Evolutionary conservation across 2,797 vertebrate genomes (phyloP).

Genomic region (Dermochelys coriacea): DNA sequence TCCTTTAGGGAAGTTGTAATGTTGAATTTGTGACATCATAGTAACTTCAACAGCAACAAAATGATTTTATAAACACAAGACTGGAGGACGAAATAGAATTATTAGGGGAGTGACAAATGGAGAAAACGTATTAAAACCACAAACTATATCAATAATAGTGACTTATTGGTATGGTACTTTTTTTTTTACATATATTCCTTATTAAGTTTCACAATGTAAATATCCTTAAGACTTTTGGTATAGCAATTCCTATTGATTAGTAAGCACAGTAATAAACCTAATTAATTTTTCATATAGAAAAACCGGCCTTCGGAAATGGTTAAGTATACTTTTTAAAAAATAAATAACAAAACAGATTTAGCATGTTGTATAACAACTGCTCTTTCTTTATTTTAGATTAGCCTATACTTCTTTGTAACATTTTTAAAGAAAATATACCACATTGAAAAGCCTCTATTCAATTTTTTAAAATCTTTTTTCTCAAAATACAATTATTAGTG

Average conservation of each 20-base stretch:
- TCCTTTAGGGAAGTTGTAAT: accelerated
- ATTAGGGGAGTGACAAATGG: accelerated
- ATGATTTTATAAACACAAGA: accelerated
- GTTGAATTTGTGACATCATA: accelerated
- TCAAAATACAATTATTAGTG: background rate
- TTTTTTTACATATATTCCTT: background rate
- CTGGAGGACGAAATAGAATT: accelerated
- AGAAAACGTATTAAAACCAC: background rate
- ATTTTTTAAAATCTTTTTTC: background rate
- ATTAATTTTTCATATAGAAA: accelerated
- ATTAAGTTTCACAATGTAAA: background rate
- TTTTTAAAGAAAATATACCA: background rate
- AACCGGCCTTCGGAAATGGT: background rate
- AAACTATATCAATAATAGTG: background rate
- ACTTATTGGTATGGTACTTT: background rate
- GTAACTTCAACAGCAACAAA: background rate
- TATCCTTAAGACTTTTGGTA: background rate
- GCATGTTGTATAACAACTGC: too few species aligned
- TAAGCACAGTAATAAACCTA: background rate
- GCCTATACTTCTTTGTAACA: too few species aligned
- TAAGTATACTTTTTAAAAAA: background rate
- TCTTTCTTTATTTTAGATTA: too few species aligned
- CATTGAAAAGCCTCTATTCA: background rate
- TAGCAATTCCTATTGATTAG: background rate
- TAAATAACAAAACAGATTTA: too few species aligned